These are phyloP conservation scores for Leucozona laternaria DNA, from an alignment of 2,888 invertebrate genomes.

Conservation along the genomic window DNA sequence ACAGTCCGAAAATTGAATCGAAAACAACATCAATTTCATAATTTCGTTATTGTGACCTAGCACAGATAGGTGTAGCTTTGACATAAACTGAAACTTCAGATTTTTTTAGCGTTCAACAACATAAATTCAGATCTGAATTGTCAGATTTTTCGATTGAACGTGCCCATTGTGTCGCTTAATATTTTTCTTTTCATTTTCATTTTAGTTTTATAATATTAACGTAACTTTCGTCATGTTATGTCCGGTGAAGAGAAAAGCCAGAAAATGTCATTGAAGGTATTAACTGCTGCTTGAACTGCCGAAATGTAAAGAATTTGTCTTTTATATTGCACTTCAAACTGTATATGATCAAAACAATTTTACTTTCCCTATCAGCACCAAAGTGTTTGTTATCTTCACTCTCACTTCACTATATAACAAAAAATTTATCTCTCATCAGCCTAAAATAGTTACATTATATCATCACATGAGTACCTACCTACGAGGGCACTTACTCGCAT, in stretches of 20 bases:
- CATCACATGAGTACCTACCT: constrained; percentile 5
- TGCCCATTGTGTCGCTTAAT: too few species aligned
- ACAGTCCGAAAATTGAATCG: too few species aligned
- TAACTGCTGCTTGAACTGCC: not conserved
- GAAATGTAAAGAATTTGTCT: not conserved
- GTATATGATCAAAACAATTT: not conserved
- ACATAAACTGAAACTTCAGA: too few species aligned
- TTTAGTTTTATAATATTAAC: too few species aligned
- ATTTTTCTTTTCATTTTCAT: too few species aligned
- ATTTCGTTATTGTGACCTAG: too few species aligned
- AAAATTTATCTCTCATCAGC: not conserved
- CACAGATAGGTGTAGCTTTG: too few species aligned
- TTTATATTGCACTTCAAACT: not conserved
- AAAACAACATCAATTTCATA: too few species aligned
- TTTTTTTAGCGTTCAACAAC: too few species aligned
- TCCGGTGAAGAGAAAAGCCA: not conserved
- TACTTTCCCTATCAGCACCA: not conserved
- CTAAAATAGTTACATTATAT: not conserved
- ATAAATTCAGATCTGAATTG: too few species aligned
- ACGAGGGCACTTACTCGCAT: not conserved
- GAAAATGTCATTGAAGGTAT: not conserved
- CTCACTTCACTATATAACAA: not conserved
- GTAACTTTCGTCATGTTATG: not conserved
- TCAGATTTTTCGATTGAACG: too few species aligned
- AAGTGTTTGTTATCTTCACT: not conserved